Conservation (phyloP, 2,888 invertebrate species). For the Hypolimnas misippus region DNA sequence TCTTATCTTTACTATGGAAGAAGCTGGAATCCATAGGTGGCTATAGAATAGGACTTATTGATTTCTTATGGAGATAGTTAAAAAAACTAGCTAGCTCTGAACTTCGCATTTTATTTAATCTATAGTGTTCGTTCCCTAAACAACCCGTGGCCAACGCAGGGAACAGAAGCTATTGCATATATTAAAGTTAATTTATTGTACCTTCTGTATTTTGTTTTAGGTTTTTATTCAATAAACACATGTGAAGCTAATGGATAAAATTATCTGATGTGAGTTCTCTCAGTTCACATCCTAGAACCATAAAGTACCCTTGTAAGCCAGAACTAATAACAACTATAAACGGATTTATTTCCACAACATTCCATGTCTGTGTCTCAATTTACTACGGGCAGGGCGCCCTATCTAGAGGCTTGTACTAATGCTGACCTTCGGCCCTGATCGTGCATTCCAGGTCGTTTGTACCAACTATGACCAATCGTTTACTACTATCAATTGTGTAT, state of each 20-base stretch:
- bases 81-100: no score
- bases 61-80: no score
- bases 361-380: slow-evolving; percentile 45
- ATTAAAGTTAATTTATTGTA: no score
- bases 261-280: not conserved
- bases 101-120: no score
- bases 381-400: slow-evolving; percentile 44
- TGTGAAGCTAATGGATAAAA: slow-evolving; percentile 1
- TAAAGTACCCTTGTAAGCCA: slow-evolving; percentile 35
- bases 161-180: no score
- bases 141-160: no score
- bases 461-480: slow-evolving; percentile 62
- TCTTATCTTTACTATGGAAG: no score
- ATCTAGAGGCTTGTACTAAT: slow-evolving; percentile 54
- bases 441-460: slow-evolving; percentile 63
- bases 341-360: slow-evolving; percentile 44
- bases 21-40: no score
- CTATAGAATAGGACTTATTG: no score
- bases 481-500: slow-evolving; percentile 63
- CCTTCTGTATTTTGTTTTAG: no score
- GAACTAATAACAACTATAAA: slow-evolving; percentile 43
- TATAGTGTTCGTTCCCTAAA: no score
- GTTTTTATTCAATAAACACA: not conserved
- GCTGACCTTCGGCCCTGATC: slow-evolving; percentile 61
- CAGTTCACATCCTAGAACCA: slow-evolving; percentile 8